Conservation (phyloP, 2,888 invertebrate genomes). For the Protodeltote pygarga region DNA sequence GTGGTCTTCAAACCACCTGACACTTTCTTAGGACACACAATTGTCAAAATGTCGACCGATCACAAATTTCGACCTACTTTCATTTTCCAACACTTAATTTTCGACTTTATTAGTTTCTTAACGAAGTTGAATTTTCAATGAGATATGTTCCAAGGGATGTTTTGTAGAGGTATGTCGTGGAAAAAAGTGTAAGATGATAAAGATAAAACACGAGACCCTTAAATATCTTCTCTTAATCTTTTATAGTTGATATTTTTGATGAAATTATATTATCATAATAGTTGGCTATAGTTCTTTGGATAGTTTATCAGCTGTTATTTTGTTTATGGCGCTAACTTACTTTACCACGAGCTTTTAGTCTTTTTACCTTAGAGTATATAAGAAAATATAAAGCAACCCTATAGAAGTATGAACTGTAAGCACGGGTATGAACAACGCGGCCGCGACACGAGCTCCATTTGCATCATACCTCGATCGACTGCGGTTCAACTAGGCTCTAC, state of each 20-base stretch:
- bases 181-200: conserved; percentile 71
- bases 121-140: background rate
- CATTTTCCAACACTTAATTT: background rate
- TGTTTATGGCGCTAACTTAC: too few species aligned
- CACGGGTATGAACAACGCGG: too few species aligned
- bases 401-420: too few species aligned
- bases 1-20: conserved; percentile 77
- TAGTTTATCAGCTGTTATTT: conserved; percentile 3
- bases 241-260: conserved; percentile 29
- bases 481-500: too few species aligned
- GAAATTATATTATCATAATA: conserved; percentile 9
- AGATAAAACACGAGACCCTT: conserved; percentile 68
- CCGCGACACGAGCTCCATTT: too few species aligned
- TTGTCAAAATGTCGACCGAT: conserved; percentile 84
- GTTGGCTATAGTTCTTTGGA: too few species aligned
- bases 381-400: too few species aligned
- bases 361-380: too few species aligned
- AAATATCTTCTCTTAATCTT: conserved; percentile 43
- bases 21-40: conserved; percentile 77
- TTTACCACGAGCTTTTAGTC: too few species aligned
- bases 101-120: background rate
- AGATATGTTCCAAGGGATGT: background rate
- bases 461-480: too few species aligned
- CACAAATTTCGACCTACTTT: conserved; percentile 47
- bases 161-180: conserved; percentile 42